These are phyloP conservation scores for Halesus radiatus DNA, from an alignment of 1,140 invertebrate species.

Conservation along the genomic window DNA sequence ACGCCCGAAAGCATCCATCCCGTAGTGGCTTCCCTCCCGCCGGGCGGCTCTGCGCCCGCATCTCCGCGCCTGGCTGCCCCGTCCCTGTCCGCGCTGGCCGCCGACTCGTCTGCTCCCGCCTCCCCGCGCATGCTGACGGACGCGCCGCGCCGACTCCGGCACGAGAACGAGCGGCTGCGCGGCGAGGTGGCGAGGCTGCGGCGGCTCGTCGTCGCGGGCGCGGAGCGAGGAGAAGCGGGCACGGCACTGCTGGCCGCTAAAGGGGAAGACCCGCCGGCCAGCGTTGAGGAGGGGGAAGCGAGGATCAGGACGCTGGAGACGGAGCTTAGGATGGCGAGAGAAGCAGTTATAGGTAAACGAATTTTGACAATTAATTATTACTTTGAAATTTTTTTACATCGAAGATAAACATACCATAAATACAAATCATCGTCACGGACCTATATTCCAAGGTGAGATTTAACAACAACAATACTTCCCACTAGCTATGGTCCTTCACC, in stretches of 20 bases:
- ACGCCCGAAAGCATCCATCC: constrained; percentile 3
- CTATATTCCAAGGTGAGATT: too few relatives aligned
- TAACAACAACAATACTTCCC: too few relatives aligned
- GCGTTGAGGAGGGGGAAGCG: constrained; percentile 60
- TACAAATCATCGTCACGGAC: too few relatives aligned
- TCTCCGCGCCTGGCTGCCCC: constrained; percentile 69
- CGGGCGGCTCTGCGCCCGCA: constrained; percentile 71
- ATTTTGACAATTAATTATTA: too few relatives aligned
- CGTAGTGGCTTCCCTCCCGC: constrained; percentile 64
- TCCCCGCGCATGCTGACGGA: constrained; percentile 68
- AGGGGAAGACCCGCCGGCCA: constrained; percentile 46
- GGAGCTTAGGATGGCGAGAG: constrained; percentile 67
- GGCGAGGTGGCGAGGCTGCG: constrained; percentile 72
- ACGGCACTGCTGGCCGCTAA: constrained; percentile 70
- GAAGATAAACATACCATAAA: too few relatives aligned
- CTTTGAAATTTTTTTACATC: too few relatives aligned
- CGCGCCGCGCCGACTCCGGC: constrained; percentile 71
- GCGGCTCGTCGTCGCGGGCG: constrained; percentile 72
- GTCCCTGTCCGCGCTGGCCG: not conserved
- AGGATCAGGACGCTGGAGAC: constrained; percentile 60
- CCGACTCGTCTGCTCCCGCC: constrained; percentile 58
- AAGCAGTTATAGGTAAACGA: constrained; percentile 68
- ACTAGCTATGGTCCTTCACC: too few relatives aligned
- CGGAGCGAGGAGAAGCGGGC: constrained; percentile 73
- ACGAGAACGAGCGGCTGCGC: constrained; percentile 77